These are phyloP conservation scores for Podarcis cretensis DNA, from an alignment of 2,113 vertebrate genomes.

Conservation along the genomic window DNA sequence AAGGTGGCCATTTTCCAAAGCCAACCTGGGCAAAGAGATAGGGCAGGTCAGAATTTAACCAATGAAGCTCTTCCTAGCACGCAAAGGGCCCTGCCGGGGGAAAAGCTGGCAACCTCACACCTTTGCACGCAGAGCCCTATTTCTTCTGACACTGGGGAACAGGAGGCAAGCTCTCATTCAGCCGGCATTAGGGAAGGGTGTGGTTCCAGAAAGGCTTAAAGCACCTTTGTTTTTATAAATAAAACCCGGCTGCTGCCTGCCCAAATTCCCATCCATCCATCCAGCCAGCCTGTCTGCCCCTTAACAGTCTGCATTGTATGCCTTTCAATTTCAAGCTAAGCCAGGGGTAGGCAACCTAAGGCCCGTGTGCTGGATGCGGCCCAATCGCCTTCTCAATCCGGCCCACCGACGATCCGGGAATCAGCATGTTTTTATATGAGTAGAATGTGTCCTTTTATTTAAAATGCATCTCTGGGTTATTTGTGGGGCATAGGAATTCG, in stretches of 20 bases:
- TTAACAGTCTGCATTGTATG: too few species aligned
- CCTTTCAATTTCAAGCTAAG: too few species aligned
- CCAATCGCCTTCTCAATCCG: too few species aligned
- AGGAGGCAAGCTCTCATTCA: neutral
- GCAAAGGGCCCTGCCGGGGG: neutral
- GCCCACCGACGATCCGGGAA: too few species aligned
- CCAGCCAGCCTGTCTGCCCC: neutral
- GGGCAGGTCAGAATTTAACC: neutral
- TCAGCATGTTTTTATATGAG: too few species aligned
- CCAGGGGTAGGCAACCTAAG: too few species aligned
- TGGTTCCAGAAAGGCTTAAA: neutral
- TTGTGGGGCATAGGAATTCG: too few species aligned
- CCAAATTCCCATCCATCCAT: too few species aligned
- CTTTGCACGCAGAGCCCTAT: neutral
- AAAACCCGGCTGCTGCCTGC: neutral
- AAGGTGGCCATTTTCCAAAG: neutral
- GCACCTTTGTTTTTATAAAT: neutral
- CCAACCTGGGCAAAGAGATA: neutral
- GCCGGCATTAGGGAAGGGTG: neutral
- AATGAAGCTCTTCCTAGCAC: neutral
- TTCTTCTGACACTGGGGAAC: neutral
- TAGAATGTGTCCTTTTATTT: too few species aligned
- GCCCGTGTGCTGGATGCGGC: too few species aligned
- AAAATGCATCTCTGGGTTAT: too few species aligned
- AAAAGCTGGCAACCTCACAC: neutral